Conservation (phyloP, 2,113 vertebrate genomes). For the Cairina moschata region DNA sequence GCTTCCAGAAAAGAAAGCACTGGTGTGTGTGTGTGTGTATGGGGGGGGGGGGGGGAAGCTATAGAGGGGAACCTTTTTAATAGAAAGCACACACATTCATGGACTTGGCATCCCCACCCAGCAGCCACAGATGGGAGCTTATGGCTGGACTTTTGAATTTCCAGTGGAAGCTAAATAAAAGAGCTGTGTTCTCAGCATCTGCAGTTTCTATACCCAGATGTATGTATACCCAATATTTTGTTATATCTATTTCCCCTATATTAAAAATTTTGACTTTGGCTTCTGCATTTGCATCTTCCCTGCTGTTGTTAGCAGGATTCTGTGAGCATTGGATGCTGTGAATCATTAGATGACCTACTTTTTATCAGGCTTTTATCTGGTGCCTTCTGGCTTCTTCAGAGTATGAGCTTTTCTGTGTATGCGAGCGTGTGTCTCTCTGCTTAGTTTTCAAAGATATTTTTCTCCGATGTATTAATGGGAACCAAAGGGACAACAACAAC, state of each 20-base stretch:
- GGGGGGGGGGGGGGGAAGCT: not conserved
- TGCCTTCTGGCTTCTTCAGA: slow-evolving; percentile 57
- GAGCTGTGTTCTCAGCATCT: not conserved
- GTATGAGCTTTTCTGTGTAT: not conserved
- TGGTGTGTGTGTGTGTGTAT: too few species aligned
- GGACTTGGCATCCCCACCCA: not conserved
- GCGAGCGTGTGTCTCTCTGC: not conserved
- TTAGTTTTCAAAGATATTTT: slow-evolving; percentile 48
- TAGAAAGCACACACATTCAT: not conserved
- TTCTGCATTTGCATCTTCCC: slow-evolving; percentile 31
- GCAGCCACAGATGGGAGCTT: not conserved
- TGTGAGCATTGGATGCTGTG: not conserved
- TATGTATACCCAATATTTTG: not conserved
- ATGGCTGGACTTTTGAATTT: not conserved
- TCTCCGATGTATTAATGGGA: not conserved
- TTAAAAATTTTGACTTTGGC: not conserved
- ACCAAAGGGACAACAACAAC: not conserved
- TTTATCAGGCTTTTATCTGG: slow-evolving; percentile 65
- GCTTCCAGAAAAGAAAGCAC: not conserved
- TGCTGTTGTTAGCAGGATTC: slow-evolving; percentile 24
- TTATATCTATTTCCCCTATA: not conserved
- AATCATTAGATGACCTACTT: slow-evolving; percentile 65
- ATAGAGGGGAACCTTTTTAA: not conserved
- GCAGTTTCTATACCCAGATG: not conserved
- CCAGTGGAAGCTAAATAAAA: not conserved